Base-by-base conservation (phyloP, 2,888 invertebrate genomes). In the Calameuta pallipes region DNA sequence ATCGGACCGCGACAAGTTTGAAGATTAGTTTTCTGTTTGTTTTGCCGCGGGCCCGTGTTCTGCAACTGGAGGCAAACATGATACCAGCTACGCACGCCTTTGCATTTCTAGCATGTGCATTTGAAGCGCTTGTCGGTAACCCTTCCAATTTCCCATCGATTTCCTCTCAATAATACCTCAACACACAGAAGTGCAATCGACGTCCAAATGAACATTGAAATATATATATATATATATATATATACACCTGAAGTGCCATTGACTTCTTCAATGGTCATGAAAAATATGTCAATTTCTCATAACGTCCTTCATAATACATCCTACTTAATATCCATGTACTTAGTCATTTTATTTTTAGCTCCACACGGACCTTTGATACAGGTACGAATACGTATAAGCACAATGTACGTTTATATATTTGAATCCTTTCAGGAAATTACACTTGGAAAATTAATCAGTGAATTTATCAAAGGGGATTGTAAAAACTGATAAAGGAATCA, bases 21-120 rank as follows among this genome's bases (percentile, higher is more conserved):
- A 35, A 80, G 79, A 82, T 82, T 80, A 82, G 82, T 80, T 82
- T 81, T 78, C 75, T 76, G 77, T 78, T 80, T 82, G 78, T 78
- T 71, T 37, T 36, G n/a, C 35, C 35, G 35, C 69, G 37, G 23
- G 56, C 23, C 6, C 23, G 9, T 56, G 68, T 56, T 41, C 75
- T 78, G 75, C 73, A 31, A 37, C 33, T 31, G 69, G 56, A 74
- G 36, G 41, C 23, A 74, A 71, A 74, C 78, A 68, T 15, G 37
- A 31, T 56, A 56, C 15, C 30, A 37, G 23, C 23, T 23, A 23
- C 9, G 56, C 2, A 9, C 56, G 56, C 23, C 23, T 56, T 23
- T 56, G 56, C 23, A 56, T 56, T 23, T 56, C 56, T 9, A 9
- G 9, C 0, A 0, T 56, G 56, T 56, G 56, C 56, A 56, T 23